Percentiles rank a stretch among this genome's conserved stretches.
Conservation (phyloP, 2,888 invertebrate genomes). For the Chesias legatella region DNA sequence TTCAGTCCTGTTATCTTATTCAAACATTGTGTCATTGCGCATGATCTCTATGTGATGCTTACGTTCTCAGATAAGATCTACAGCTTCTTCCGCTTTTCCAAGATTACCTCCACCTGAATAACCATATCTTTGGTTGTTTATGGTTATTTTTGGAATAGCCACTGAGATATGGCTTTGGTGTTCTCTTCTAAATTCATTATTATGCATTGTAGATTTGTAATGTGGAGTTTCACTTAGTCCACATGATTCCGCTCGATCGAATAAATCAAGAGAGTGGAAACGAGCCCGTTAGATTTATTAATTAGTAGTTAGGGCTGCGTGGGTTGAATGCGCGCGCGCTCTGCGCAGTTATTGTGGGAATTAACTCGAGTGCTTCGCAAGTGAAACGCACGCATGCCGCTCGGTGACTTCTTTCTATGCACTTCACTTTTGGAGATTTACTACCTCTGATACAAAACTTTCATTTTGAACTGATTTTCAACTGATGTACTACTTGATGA, state of each 20-base stretch:
- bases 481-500: not conserved
- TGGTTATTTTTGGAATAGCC: not conserved
- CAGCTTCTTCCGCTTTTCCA: conserved; percentile 41
- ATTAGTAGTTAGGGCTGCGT: conserved; percentile 62
- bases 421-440: conserved; percentile 19
- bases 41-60: conserved; percentile 50
- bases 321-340: conserved; percentile 57
- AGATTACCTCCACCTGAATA: not conserved
- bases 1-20: conserved; percentile 48
- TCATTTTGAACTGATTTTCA: too few species aligned
- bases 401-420: conserved; percentile 42
- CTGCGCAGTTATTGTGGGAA: conserved; percentile 52
- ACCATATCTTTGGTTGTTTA: not conserved
- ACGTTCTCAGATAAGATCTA: conserved; percentile 42
- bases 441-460: conserved; percentile 3
- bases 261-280: conserved; percentile 57
- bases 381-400: conserved; percentile 42
- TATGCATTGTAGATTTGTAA: not conserved
- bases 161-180: not conserved
- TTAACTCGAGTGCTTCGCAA: conserved; percentile 44
- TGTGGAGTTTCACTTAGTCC: conserved; percentile 24
- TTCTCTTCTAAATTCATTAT: not conserved
- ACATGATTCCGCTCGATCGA: conserved; percentile 48
- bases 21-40: conserved; percentile 56
- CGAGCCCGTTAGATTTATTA: conserved; percentile 60